Base-by-base conservation (phyloP, 2,888 invertebrate genomes). In the Notodonta ziczac region DNA sequence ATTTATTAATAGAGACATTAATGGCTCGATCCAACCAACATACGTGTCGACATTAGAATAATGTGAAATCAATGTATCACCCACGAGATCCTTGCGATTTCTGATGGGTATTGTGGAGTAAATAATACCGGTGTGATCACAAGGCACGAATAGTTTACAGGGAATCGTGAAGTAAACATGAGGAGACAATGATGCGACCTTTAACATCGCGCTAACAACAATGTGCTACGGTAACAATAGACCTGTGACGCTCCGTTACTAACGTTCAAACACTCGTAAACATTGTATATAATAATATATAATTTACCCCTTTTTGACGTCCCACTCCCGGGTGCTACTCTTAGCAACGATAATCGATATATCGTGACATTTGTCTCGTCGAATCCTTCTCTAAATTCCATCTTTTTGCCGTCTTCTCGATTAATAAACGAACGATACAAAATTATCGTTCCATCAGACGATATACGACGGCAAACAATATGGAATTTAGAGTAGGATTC, bases 141-240 rank as follows among this genome's bases (percentile, higher is more conserved):
- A 10, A 5, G 24, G 4, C 52, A 32, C 52, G 6, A 52, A 9
- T 54, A 54, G 39, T 48, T 63, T 62, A 57, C 63, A 66, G 65
- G 69, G 65, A 70, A 67, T 67, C 67, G 71, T 71, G 75, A 74
- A 67, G 81, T 80, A 84, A 87, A 86, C 83, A 83, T 72, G 62
- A 53, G 58, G 68, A 81, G 76, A 86, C 85, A 86, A 87, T 84
- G 78, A 77, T 69, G 67, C 67, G 62, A 73, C 75, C 76, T 70
- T 71, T 69, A 69, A 71, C 63, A 71, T 72, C 61, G 63, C 67
- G 70, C 67, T 64, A 44, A 35, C 44, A 57, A 59, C 61, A 53
- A 61, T 72, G 63, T 12, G 55, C 51, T 14, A 62, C 62, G 65
- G 32, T 69, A 65, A 82, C 82, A 82, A 78, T 76, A 74, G 72